phyloP scores from a whole-genome alignment of 2,797 vertebrate species.

The Syngnathus rostellatus region DNA sequence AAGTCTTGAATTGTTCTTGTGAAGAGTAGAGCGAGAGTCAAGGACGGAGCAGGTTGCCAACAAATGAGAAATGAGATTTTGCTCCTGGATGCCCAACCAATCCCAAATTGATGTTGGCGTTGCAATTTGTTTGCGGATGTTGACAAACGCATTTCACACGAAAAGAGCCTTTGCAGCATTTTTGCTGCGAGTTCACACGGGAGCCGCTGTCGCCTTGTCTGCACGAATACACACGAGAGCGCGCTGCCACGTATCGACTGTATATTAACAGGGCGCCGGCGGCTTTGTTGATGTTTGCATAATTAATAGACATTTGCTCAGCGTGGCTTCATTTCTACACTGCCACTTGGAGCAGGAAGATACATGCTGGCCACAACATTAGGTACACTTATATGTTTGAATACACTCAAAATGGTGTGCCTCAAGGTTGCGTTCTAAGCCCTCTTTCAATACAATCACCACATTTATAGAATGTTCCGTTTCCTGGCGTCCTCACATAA shows the following conservation, averaged over 20 bases:
- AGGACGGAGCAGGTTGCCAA: not conserved
- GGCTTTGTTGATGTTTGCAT: conserved; percentile 42
- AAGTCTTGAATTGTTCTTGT: not conserved
- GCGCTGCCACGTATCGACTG: conserved; percentile 47
- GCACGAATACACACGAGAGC: conserved; percentile 40
- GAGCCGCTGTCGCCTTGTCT: not conserved
- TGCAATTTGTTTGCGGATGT: not conserved
- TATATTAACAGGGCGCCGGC: conserved; percentile 44
- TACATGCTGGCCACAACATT: not conserved
- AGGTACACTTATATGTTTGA: not conserved
- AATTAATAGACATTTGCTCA: conserved; percentile 22
- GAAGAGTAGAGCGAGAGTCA: not conserved
- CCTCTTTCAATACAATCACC: not conserved
- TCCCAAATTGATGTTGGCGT: not conserved
- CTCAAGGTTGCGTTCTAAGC: not conserved
- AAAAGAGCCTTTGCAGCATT: not conserved
- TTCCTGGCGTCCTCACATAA: not conserved
- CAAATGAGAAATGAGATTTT: not conserved
- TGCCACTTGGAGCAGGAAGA: not conserved
- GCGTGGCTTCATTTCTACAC: not conserved
- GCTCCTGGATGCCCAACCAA: not conserved
- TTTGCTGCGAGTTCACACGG: not conserved
- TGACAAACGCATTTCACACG: not conserved
- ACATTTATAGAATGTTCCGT: not conserved
- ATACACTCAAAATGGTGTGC: not conserved